Evolutionary conservation across 2,888 invertebrate genomes (phyloP).

Genomic region (Escarpia spicata): DNA sequence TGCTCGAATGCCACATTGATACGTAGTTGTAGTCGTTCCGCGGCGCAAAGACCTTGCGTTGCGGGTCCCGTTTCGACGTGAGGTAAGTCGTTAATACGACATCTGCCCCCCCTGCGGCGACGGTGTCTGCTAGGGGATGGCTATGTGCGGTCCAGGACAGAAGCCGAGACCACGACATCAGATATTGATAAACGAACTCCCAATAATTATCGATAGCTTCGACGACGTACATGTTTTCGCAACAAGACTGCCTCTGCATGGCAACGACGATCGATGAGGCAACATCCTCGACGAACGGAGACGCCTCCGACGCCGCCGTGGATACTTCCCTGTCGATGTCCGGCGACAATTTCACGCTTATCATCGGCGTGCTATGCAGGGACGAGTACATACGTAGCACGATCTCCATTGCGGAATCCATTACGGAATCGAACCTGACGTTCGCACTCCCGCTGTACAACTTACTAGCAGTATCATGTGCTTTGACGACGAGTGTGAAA

Average conservation of each 20-base stretch:
- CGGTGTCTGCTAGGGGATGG: not conserved
- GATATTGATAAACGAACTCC: not conserved
- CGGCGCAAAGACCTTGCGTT: not conserved
- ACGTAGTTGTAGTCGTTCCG: not conserved
- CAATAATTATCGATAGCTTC: not conserved
- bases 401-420: not conserved
- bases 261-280: not conserved
- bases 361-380: not conserved
- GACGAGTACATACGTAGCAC: not conserved
- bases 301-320: no score
- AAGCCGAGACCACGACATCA: not conserved
- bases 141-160: not conserved
- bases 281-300: not conserved
- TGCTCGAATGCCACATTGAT: not conserved
- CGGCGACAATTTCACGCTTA: not conserved
- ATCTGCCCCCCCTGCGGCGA: not conserved
- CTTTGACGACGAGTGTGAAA: not conserved
- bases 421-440: not conserved
- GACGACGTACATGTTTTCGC: not conserved
- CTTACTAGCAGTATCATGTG: not conserved
- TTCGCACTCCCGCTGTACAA: not conserved
- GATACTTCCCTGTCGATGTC: not conserved
- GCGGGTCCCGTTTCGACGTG: conserved; percentile 20
- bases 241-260: not conserved
- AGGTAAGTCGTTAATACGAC: conserved; percentile 6